phyloP scores from a whole-genome alignment of 1,140 invertebrate genomes.

The Planococcus citri region DNA sequence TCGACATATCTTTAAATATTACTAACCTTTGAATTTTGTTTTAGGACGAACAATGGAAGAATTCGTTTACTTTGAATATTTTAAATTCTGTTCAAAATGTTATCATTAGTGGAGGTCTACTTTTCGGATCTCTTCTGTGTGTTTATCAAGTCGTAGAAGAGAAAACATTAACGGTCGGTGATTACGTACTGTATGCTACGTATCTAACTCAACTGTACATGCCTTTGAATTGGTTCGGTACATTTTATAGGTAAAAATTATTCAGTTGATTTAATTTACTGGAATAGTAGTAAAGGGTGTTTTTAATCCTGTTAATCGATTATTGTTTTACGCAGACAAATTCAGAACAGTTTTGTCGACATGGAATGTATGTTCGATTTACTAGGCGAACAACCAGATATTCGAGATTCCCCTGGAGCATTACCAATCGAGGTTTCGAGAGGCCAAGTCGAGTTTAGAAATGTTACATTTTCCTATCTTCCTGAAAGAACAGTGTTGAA shows the following conservation, averaged over 20 bases:
- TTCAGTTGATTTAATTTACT: not conserved
- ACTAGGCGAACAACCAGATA: slow-evolving; percentile 70
- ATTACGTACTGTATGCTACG: slow-evolving; percentile 87
- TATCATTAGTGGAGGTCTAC: slow-evolving; percentile 71
- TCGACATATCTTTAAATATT: not conserved
- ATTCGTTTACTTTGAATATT: slow-evolving; percentile 70
- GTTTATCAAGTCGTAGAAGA: slow-evolving; percentile 62
- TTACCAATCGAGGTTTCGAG: slow-evolving; percentile 51
- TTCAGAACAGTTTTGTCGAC: slow-evolving; percentile 94
- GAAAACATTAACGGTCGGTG: slow-evolving; percentile 67
- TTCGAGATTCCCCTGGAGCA: slow-evolving; percentile 68
- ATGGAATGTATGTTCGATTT: slow-evolving; percentile 99
- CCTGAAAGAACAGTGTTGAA: slow-evolving; percentile 68
- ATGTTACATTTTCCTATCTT: slow-evolving; percentile 79
- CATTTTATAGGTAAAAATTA: slow-evolving; percentile 75
- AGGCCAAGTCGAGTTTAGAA: slow-evolving; percentile 74
- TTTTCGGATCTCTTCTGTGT: slow-evolving; percentile 77
- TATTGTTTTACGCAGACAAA: slow-evolving; percentile 51
- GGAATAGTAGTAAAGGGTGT: not conserved
- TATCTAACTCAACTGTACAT: slow-evolving; percentile 95
- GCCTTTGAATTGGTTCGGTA: slow-evolving; percentile 93
- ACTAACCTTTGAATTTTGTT: slow-evolving; percentile 26
- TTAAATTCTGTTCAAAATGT: slow-evolving; percentile 82
- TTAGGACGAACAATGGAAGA: slow-evolving; percentile 77
- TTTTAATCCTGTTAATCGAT: slow-evolving; percentile 21